Evolutionary conservation across 2,888 invertebrate genomes (phyloP).

Genomic region (Macrosoma leucophasiata): DNA sequence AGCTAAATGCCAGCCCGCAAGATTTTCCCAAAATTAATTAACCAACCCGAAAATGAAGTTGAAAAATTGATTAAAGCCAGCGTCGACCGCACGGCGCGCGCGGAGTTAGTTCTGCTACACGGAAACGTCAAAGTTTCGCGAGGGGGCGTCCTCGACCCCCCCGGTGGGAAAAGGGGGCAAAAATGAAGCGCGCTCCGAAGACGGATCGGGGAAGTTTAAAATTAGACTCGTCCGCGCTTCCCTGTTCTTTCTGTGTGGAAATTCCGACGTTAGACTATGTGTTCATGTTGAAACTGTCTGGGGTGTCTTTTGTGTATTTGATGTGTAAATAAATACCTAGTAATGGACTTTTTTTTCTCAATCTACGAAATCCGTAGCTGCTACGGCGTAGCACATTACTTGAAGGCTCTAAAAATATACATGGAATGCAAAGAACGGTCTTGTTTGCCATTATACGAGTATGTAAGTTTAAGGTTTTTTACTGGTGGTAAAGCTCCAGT

Average conservation of each 20-base stretch:
- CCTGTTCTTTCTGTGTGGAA: slow-evolving; percentile 24
- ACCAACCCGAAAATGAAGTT: slow-evolving; percentile 51
- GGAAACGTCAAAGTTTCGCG: slow-evolving; percentile 48
- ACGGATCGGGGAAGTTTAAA: slow-evolving; percentile 52
- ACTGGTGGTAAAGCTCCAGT: too few relatives aligned
- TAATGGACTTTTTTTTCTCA: too few relatives aligned
- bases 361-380: too few relatives aligned
- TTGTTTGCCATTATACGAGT: too few relatives aligned
- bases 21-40: slow-evolving; percentile 33
- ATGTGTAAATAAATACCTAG: too few relatives aligned
- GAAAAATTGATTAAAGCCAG: slow-evolving; percentile 64
- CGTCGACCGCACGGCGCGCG: slow-evolving; percentile 41
- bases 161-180: slow-evolving; percentile 24
- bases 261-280: not conserved
- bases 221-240: slow-evolving; percentile 35
- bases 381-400: too few relatives aligned
- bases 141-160: too few relatives aligned
- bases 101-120: slow-evolving; percentile 43
- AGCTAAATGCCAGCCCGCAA: slow-evolving; percentile 7
- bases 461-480: too few relatives aligned
- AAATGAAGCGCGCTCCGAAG: slow-evolving; percentile 45
- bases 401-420: too few relatives aligned
- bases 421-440: too few relatives aligned
- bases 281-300: not conserved
- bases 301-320: too few relatives aligned